Evolutionary conservation across 2,113 vertebrate species (phyloP).

Genomic region (Hypanus sabinus): DNA sequence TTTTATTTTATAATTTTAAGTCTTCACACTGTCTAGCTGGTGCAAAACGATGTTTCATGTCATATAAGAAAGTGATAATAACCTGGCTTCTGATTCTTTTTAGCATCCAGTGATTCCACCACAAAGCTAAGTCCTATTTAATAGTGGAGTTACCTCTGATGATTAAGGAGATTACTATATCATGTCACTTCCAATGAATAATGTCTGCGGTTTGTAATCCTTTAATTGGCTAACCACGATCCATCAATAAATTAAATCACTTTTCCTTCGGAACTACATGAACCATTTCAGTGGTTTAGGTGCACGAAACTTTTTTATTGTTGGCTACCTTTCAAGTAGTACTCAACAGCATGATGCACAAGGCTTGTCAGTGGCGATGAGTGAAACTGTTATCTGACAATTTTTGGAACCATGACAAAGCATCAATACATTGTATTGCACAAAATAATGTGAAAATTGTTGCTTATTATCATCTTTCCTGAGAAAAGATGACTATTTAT

Average conservation of each 20-base stretch:
- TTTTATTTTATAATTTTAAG: too few relatives aligned
- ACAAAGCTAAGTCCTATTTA: background rate
- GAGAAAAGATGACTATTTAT: background rate
- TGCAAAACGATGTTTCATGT: too few relatives aligned
- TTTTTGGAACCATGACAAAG: background rate
- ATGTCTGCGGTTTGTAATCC: slow-evolving; percentile 1
- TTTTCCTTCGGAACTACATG: background rate
- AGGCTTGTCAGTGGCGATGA: background rate
- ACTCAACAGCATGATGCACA: background rate
- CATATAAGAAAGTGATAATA: background rate
- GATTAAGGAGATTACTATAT: background rate
- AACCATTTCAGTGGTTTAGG: background rate
- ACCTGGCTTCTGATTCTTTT: background rate
- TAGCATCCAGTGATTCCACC: background rate
- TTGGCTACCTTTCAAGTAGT: background rate
- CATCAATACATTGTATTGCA: background rate
- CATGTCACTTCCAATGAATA: background rate
- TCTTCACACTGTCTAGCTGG: too few relatives aligned
- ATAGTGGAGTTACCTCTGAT: background rate
- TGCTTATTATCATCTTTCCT: background rate
- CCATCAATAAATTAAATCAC: background rate
- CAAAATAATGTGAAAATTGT: background rate
- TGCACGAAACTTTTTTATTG: background rate
- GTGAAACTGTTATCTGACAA: background rate
- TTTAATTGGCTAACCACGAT: slow-evolving; percentile 2